Percentiles rank a stretch among this genome's conserved stretches.
These are phyloP conservation scores for Triplophysa tibetana DNA, from an alignment of 2,113 vertebrate genomes.

Conservation along the genomic window DNA sequence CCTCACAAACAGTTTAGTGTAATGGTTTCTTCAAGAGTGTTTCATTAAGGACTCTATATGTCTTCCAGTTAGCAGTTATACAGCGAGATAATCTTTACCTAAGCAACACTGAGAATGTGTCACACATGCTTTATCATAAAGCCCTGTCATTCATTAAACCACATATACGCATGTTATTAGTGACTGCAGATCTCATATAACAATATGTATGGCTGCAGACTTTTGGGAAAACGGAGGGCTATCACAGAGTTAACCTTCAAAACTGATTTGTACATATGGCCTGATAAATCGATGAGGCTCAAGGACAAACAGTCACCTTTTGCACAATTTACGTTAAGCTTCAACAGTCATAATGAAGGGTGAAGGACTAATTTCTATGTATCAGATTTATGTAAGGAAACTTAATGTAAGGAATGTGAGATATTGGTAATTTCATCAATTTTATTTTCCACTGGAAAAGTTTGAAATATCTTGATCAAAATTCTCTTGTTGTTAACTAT, in stretches of 20 bases:
- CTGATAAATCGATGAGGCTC: background rate
- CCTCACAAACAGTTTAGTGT: no score
- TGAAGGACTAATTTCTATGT: background rate
- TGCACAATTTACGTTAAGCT: background rate
- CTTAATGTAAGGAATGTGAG: no score
- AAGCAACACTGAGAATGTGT: background rate
- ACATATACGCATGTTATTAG: background rate
- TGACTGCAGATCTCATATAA: background rate
- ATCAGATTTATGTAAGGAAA: no score
- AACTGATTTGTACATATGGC: background rate
- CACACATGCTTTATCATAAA: conserved; percentile 1
- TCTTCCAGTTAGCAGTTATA: background rate
- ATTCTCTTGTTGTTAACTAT: no score
- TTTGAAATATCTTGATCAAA: no score
- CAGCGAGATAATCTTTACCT: background rate
- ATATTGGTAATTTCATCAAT: no score
- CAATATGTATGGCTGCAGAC: background rate
- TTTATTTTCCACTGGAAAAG: no score
- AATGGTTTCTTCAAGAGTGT: no score
- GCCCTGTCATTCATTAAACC: conserved; percentile 4
- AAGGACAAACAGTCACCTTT: conserved; percentile 24
- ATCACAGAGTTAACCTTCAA: conserved; percentile 8
- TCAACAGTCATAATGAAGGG: background rate
- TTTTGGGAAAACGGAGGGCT: background rate
- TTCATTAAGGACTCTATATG: background rate